Evolutionary conservation across 2,888 invertebrate genomes (phyloP), one percentile per base, ranked within the genome.

Genomic region (Dryocosmus kuriphilus): DNA sequence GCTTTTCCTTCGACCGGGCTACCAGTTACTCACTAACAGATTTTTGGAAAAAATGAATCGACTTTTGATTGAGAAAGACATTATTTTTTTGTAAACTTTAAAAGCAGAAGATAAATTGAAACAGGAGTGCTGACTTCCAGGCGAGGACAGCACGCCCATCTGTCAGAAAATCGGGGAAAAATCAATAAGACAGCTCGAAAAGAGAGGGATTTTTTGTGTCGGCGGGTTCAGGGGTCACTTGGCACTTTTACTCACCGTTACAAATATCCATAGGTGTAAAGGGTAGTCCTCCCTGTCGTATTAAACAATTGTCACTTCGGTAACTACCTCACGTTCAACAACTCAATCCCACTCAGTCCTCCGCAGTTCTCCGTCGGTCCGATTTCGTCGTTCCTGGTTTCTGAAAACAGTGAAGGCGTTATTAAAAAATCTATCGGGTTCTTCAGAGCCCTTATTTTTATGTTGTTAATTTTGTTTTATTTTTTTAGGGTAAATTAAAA

Each of bases 261-360:
- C 79, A 85, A 84, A 85, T 86, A 86, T 88, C 89, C 89, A 88
- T 87, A 86, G 82, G 83, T 84, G 79, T 76, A 74, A 67, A 32
- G 62, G 55, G 71, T 32, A 27, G 32, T 74, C 74, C 79, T 75
- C 75, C 77, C 79, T 75, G 75, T 78, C 63, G 67, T 67, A 76
- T 61, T 77, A 80, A 86, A 84, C 84, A 85, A 89, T 89, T 89
- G 86, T 88, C 89, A 89, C 88, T 89, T 87, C 84, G 81, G 82
- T 81, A 85, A 84, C 87, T 82, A 84, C 81, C 85, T 85, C 88
- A 88, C 89, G 88, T 86, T 85, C 86, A 84, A 89, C 89, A 88
- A 89, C 89, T 88, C 89, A 89, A 88, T 87, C 71, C 71, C 51
- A 46, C 88, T 87, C 67, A 11, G 71, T 71, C 67, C 30, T 30